phyloP scores from a whole-genome alignment of 2,797 vertebrate genomes.

The Petrocephalus sullivani region DNA sequence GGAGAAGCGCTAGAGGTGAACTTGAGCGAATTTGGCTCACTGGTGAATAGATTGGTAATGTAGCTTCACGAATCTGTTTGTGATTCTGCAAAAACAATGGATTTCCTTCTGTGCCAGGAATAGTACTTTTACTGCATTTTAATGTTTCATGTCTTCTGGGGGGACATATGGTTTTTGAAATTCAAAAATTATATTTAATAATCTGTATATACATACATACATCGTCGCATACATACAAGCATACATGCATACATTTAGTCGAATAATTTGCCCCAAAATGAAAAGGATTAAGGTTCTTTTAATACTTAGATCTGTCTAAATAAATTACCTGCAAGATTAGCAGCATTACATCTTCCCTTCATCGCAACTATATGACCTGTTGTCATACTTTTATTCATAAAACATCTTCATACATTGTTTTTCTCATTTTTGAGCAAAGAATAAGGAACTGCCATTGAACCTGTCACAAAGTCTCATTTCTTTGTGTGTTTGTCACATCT shows the following conservation, averaged over 20 bases:
- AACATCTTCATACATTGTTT: not conserved
- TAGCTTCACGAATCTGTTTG: not conserved
- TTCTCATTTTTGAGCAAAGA: not conserved
- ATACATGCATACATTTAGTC: not conserved
- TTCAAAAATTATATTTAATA: not conserved
- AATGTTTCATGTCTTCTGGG: not conserved
- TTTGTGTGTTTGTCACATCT: not conserved
- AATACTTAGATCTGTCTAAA: not conserved
- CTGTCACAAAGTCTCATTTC: not conserved
- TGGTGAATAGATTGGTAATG: not conserved
- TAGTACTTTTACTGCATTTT: not conserved
- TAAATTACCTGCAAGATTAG: not conserved
- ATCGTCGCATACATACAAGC: not conserved
- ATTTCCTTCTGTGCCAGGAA: not conserved
- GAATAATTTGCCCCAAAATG: not conserved
- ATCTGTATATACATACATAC: not conserved
- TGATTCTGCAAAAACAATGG: not conserved
- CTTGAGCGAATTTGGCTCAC: not conserved
- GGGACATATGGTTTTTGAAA: not conserved
- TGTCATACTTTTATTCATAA: not conserved
- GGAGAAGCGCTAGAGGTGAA: conserved; percentile 23
- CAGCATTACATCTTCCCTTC: not conserved
- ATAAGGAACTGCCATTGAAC: not conserved
- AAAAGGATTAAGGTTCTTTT: not conserved
- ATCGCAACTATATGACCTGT: not conserved